A percentile compares a stretch with the other conserved stretches of the same genome.
Conservation (phyloP, 2,888 invertebrate species). For the Ophion costatus region DNA sequence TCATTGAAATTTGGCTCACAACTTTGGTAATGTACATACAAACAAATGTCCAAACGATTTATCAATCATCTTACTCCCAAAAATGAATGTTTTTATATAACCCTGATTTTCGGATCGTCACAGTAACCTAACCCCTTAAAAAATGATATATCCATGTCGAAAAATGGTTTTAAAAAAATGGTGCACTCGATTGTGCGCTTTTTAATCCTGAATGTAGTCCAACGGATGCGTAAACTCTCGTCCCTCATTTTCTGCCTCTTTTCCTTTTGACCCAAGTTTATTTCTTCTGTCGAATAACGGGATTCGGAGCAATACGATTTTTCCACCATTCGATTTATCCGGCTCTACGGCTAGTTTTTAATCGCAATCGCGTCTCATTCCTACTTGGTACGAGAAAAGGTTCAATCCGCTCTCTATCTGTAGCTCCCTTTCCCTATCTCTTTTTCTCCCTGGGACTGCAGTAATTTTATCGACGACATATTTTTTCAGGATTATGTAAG, state of each 20-base stretch:
- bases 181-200: neutral
- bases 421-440: constrained; percentile 11
- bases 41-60: too few species aligned
- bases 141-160: neutral
- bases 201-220: neutral
- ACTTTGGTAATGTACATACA: too few species aligned
- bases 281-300: constrained; percentile 54
- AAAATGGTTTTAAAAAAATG: too few species aligned
- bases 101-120: too few species aligned
- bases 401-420: constrained; percentile 8
- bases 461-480: constrained; percentile 64
- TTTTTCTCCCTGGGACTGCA: constrained; percentile 26
- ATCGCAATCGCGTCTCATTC: constrained; percentile 54
- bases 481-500: constrained; percentile 61
- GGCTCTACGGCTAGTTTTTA: constrained; percentile 32
- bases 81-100: too few species aligned
- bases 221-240: constrained; percentile 29
- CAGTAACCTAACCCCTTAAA: too few species aligned
- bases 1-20: too few species aligned
- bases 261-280: constrained; percentile 20
- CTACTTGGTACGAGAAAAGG: constrained; percentile 32
- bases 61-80: too few species aligned
- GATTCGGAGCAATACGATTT: constrained; percentile 26
- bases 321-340: constrained; percentile 27
- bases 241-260: neutral